Evolutionary conservation across 1,140 invertebrate genomes (phyloP), one percentile per base, ranked within the genome.

Genomic region (Yoshiicerus persimilis): DNA sequence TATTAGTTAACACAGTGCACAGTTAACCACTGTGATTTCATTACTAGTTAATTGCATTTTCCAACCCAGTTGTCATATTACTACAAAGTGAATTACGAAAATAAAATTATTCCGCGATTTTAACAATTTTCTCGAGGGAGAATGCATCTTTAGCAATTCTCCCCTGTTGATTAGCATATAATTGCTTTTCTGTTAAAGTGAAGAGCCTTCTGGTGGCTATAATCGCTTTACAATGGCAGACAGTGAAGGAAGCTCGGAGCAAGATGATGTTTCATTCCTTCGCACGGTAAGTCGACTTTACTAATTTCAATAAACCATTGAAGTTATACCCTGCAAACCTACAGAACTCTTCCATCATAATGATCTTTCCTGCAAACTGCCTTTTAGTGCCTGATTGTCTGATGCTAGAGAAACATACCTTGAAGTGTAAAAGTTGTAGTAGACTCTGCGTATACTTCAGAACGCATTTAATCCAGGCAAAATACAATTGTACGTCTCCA

Each of bases 201-300:
- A 85, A 41, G 16, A 70, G 23, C 64, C 25, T 25, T 30, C 64
- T 70, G 64, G 23, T 80, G 20, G 30, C 75, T 80, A 20, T 80
- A 30, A 70, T 27, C 20, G 13, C 25, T 38, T 86, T 39, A 66
- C 30, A 75, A 97, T 97, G 97, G 96, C 96, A 91, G 97, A 98
- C 93, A 96, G 95, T 91, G 97, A 98, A 93, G 96, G 96, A 92
- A 96, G 97, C 90, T 97, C 97, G 91, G 97, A 99, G 94, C 97
- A 99, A 94, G 98, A 99, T 96, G 97, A 99, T 95, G 97, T 99
- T 94, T 99, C 97, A 92, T 99, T 99, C 94, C 95, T 99, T 88
- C 95, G 98, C 91, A 99, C 98, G 95, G 98, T 98, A 93, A 88
- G 75, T 38, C 41, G 23, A 20, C 39, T 80, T 56, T 56, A 56